Evolutionary conservation across 2,113 vertebrate genomes (phyloP).

Genomic region (Calyptommatus sinebrachiatus): DNA sequence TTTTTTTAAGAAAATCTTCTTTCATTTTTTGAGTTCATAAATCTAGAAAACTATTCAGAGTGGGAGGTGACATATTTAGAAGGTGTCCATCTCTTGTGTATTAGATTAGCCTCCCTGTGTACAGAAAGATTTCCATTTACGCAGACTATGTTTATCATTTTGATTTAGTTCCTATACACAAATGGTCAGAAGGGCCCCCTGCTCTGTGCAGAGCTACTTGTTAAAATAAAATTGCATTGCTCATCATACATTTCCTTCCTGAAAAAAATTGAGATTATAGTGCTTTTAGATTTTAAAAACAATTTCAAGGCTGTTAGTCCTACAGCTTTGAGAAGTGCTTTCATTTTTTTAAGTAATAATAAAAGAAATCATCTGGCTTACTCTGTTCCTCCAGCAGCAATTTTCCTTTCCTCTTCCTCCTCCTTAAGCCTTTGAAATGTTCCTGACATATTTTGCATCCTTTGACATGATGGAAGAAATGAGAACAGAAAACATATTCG

Average conservation of each 20-base stretch:
- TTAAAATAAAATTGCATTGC: neutral
- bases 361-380: neutral
- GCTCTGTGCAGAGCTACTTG: neutral
- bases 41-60: no score
- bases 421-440: neutral
- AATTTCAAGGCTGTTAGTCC: conserved; percentile 17
- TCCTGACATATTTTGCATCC: neutral
- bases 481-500: neutral
- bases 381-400: neutral
- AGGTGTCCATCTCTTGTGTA: no score
- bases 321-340: neutral
- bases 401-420: neutral
- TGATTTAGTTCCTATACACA: no score
- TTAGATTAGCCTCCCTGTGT: no score
- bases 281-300: neutral
- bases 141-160: no score
- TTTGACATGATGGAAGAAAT: neutral
- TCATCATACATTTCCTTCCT: neutral
- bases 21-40: neutral
- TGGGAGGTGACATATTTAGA: no score
- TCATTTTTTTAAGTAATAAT: neutral
- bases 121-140: no score
- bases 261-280: neutral
- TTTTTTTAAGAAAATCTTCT: neutral
- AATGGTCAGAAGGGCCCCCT: neutral